A percentile compares a stretch with the other conserved stretches of the same genome.
phyloP scores from a whole-genome alignment of 2,113 vertebrate species.

The Cyprinodon tularosa region DNA sequence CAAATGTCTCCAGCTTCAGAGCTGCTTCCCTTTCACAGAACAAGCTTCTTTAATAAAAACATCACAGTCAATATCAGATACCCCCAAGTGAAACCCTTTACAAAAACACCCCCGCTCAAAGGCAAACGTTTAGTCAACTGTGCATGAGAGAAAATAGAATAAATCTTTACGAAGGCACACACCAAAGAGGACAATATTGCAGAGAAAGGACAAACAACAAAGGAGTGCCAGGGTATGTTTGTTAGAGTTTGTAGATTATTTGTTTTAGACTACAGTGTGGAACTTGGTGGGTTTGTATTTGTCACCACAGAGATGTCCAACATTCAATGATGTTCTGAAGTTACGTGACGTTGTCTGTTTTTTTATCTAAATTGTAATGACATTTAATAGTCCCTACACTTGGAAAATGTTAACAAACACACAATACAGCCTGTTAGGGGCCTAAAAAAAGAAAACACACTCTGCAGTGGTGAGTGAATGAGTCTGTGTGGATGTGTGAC shows the following conservation, averaged over 20 bases:
- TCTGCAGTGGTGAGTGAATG: constrained; percentile 13
- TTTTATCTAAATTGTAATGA: constrained; percentile 80
- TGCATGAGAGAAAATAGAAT: neutral
- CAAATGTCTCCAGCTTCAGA: constrained; percentile 39
- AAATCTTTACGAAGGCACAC: constrained; percentile 14
- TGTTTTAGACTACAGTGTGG: constrained; percentile 27
- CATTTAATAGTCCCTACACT: constrained; percentile 83
- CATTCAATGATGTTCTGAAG: constrained; percentile 79
- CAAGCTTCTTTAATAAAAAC: constrained; percentile 73
- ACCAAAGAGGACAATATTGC: neutral
- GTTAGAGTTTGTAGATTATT: constrained; percentile 32
- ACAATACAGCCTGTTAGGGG: constrained; percentile 75
- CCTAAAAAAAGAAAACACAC: constrained; percentile 58
- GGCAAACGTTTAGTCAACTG: constrained; percentile 30
- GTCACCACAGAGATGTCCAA: constrained; percentile 72
- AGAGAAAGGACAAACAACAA: neutral
- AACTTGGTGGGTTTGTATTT: constrained; percentile 28
- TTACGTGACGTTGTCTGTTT: constrained; percentile 80
- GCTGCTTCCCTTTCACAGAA: constrained; percentile 33
- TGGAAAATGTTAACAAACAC: constrained; percentile 82
- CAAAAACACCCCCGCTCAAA: constrained; percentile 38
- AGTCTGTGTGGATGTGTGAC: constrained; percentile 7
- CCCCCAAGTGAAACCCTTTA: constrained; percentile 61
- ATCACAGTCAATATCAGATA: constrained; percentile 64
- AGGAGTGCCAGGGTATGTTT: constrained; percentile 9